Conservation (phyloP, 2,113 vertebrate species). For the Megalops atlanticus region DNA sequence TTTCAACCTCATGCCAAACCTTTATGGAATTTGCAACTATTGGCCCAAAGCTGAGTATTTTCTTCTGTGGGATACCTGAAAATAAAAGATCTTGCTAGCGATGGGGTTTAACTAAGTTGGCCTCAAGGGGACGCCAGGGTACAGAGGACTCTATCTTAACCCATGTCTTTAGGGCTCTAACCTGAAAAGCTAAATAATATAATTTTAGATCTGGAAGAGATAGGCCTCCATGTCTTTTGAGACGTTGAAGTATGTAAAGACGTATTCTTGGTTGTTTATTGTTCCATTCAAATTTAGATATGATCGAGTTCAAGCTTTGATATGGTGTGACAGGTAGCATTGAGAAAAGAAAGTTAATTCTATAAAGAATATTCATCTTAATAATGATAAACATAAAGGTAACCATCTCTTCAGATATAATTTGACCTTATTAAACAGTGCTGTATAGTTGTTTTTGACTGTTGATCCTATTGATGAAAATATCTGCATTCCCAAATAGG, state of each 20-base stretch:
- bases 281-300: not conserved
- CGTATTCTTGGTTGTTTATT: not conserved
- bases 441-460: conserved; percentile 5
- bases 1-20: too few species aligned
- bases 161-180: too few species aligned
- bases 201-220: not conserved
- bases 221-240: not conserved
- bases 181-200: not conserved
- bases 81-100: too few species aligned
- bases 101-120: too few species aligned
- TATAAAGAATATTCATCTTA: not conserved
- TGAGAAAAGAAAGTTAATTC: not conserved
- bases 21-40: too few species aligned
- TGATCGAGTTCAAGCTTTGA: not conserved
- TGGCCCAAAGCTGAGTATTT: too few species aligned
- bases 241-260: not conserved
- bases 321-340: not conserved
- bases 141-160: too few species aligned
- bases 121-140: too few species aligned
- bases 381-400: not conserved
- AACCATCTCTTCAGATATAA: not conserved
- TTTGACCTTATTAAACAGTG: not conserved
- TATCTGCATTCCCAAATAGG: conserved; percentile 4
- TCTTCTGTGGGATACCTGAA: too few species aligned
- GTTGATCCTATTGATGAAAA: not conserved